Percentiles rank a stretch among this genome's conserved stretches.
Conservation (phyloP, 1,140 invertebrate genomes). For the Trichonephila clavipes region DNA sequence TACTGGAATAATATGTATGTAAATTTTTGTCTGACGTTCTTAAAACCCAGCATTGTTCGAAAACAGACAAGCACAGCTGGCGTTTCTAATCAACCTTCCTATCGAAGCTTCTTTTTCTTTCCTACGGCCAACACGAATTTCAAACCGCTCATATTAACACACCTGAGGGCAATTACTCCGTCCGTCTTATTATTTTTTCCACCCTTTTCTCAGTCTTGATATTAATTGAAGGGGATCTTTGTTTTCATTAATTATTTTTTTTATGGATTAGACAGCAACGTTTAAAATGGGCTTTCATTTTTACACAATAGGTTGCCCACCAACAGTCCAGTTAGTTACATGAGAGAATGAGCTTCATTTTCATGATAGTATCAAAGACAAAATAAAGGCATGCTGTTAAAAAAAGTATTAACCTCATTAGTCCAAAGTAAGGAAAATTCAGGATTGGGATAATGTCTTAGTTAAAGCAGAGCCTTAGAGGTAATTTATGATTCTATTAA, state of each 20-base stretch:
- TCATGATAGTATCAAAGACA: not conserved
- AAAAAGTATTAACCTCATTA: constrained; percentile 18
- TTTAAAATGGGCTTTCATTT: not conserved
- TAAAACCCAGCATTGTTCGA: constrained; percentile 62
- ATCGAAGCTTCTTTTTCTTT: constrained; percentile 17
- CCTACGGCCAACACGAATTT: not conserved
- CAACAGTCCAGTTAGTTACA: constrained; percentile 14
- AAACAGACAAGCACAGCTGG: constrained; percentile 64
- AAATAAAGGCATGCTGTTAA: not conserved
- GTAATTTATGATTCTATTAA: constrained; percentile 14
- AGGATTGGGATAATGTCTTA: not conserved
- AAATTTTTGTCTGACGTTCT: constrained; percentile 71
- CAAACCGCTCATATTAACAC: constrained; percentile 23
- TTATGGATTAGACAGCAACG: constrained; percentile 15
- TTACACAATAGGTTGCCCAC: not conserved
- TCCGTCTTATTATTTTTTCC: constrained; percentile 11
- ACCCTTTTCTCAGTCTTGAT: not conserved
- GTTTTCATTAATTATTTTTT: constrained; percentile 6
- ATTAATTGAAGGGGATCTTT: constrained; percentile 39
- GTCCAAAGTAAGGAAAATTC: not conserved
- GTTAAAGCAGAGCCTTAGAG: not conserved
- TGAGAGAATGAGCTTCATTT: constrained; percentile 12
- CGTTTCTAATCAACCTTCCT: constrained; percentile 47
- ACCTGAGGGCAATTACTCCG: constrained; percentile 51
- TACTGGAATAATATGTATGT: constrained; percentile 70